phyloP scores from a whole-genome alignment of 35 echinoderm and acorn worm species.

The Lytechinus variegatus region DNA sequence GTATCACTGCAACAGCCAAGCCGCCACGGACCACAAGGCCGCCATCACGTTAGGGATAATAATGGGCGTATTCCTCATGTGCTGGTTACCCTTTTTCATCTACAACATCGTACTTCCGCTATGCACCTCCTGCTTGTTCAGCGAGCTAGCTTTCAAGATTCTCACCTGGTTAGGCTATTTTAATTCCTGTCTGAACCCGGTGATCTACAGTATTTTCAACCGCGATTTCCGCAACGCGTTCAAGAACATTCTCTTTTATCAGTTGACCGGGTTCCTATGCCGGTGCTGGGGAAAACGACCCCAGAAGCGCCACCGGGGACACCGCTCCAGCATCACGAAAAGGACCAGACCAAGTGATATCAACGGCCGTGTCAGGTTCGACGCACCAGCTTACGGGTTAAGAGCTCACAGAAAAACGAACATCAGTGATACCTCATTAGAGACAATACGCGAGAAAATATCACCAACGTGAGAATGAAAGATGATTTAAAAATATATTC shows the following conservation, averaged over 20 bases:
- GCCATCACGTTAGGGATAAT: slow-evolving; percentile 95
- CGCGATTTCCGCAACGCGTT: slow-evolving; percentile 92
- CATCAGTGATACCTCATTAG: neutral
- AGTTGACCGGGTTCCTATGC: neutral
- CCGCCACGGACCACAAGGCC: slow-evolving; percentile 90
- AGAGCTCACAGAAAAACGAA: slow-evolving; percentile 18
- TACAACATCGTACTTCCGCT: slow-evolving; percentile 87
- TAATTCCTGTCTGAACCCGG: slow-evolving; percentile 87
- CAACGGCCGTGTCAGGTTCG: slow-evolving; percentile 5
- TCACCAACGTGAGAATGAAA: slow-evolving; percentile 34
- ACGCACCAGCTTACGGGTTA: neutral
- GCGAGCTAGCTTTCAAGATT: slow-evolving; percentile 57
- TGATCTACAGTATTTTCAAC: slow-evolving; percentile 99
- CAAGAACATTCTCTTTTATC: slow-evolving; percentile 70
- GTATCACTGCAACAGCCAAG: slow-evolving; percentile 81
- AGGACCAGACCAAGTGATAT: slow-evolving; percentile 22
- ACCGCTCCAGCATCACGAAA: slow-evolving; percentile 38
- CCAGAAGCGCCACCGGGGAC: neutral
- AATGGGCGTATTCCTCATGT: slow-evolving; percentile 94
- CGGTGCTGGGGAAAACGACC: neutral
- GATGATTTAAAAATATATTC: neutral
- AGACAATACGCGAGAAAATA: slow-evolving; percentile 41
- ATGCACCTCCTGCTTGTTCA: slow-evolving; percentile 67
- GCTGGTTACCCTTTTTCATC: slow-evolving; percentile 95
- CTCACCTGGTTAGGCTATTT: slow-evolving; percentile 95